Evolutionary conservation across 2,888 invertebrate species (phyloP), one percentile per base, ranked within the genome.

Genomic region (Plagodis dolabraria): DNA sequence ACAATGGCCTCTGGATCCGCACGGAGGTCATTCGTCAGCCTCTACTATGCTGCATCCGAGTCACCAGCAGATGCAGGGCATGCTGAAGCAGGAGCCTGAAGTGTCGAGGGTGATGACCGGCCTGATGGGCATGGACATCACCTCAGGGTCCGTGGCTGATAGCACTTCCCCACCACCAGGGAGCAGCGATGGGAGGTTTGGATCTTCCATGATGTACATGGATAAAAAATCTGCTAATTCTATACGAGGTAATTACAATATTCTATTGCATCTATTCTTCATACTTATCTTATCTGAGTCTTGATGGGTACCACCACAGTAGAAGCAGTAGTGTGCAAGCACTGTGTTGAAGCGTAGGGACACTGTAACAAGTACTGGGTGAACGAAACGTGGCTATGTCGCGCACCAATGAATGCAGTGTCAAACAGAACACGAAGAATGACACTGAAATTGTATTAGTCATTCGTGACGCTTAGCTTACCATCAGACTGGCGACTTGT

Each of bases 211-310:
- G 36, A 89, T 92, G 88, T 94, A 93, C 59, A 93, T 94, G 83
- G 94, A 94, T 70, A 92, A 93, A 80, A 94, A 94, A 80, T 93
- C 92, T 63, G 94, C 94, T 55, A 95, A 95, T 80, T 95, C 95
- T 52, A 95, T 95, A 68, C 87, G 95, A 95, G 95, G 95, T 95
- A 93, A 10, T 1, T 1, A 22, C 22, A 22, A 2, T 22, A 22
- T 4, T 22, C 22, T 22, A 22, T 22, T 22, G 2, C 2, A 22
- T 47, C 35, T 45, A 42, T 53, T 11, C 48, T 8, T n/a, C n/a
- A n/a, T 36, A 36, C 8, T 36, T 5, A 36, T 36, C 5, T 36
- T 7, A 36, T 4, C 22, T 2, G 22, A 2, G 22, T 22, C 22
- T 22, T 22, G 22, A 22, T 22, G 22, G 22, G 22, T 22, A 22